Evolutionary conservation across 2,888 invertebrate genomes (phyloP).

Genomic region (Pseudococcus longispinus): DNA sequence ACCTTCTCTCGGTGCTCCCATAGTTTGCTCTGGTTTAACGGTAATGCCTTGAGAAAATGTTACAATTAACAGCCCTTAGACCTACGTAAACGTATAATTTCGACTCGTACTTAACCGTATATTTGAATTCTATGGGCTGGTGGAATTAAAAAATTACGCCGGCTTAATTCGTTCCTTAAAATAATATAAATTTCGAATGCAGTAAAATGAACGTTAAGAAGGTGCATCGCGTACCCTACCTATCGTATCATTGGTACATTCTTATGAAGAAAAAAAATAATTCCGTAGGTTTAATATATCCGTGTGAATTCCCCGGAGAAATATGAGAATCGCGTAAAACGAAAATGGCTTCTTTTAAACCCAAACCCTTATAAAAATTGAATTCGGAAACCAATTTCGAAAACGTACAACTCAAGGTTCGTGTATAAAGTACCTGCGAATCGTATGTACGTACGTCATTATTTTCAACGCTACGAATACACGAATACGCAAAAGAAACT

Average conservation of each 20-base stretch:
- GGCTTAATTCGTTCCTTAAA: conserved; percentile 13
- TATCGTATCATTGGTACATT: neutral
- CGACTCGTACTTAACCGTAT: neutral
- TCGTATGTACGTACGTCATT: conserved; percentile 4
- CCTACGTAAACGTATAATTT: neutral
- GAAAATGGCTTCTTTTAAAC: conserved; percentile 23
- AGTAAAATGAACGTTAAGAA: neutral
- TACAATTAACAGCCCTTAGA: neutral
- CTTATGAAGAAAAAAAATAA: conserved; percentile 30
- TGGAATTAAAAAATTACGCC: neutral
- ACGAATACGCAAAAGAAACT: neutral
- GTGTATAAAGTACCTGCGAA: neutral
- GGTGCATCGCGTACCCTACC: neutral
- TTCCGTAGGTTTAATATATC: conserved; percentile 15
- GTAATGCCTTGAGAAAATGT: neutral
- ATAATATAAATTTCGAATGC: conserved; percentile 18
- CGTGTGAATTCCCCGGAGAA: conserved; percentile 13
- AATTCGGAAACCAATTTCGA: conserved; percentile 31
- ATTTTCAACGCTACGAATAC: conserved; percentile 17
- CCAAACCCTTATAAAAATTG: conserved; percentile 24
- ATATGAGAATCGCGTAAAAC: conserved; percentile 31
- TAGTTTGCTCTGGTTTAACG: neutral
- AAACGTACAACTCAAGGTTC: conserved; percentile 19
- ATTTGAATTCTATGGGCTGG: neutral
- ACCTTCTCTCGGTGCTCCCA: neutral